These are phyloP conservation scores for Empidonax alnorum DNA, from an alignment of 2,113 vertebrate species.

Conservation along the genomic window DNA sequence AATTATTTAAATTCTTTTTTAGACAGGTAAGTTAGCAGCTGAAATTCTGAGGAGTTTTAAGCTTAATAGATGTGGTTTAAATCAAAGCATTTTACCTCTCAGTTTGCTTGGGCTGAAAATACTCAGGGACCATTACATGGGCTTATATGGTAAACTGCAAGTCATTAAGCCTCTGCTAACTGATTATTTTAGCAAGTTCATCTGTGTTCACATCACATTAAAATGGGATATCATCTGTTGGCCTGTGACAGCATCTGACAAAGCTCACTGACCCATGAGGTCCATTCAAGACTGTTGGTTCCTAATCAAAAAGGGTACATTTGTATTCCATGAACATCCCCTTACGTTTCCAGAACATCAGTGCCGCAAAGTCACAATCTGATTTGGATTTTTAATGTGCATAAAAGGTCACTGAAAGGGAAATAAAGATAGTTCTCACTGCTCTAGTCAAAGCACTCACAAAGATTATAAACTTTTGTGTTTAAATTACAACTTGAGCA, in stretches of 20 bases:
- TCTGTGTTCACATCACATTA: neutral
- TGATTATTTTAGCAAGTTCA: neutral
- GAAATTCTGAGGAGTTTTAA: slow-evolving; percentile 2
- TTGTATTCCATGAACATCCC: neutral
- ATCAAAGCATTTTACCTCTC: neutral
- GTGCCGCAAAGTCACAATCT: neutral
- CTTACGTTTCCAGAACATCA: neutral
- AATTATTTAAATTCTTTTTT: neutral
- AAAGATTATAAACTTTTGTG: neutral
- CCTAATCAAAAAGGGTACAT: neutral
- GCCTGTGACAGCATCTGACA: neutral
- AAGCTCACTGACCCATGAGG: neutral
- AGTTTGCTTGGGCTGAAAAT: neutral
- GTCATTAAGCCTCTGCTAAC: neutral
- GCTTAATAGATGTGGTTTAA: neutral
- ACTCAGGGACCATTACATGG: neutral
- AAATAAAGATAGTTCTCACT: neutral
- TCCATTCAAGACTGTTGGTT: neutral
- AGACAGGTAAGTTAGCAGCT: neutral
- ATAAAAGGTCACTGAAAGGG: neutral
- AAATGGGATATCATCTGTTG: neutral
- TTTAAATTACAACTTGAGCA: neutral
- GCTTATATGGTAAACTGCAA: neutral
- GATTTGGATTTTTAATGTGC: neutral
- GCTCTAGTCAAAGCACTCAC: neutral